Percentiles rank a stretch among this genome's conserved stretches.
Evolutionary conservation across 2,113 vertebrate genomes (phyloP).

Genomic region (Columba livia): DNA sequence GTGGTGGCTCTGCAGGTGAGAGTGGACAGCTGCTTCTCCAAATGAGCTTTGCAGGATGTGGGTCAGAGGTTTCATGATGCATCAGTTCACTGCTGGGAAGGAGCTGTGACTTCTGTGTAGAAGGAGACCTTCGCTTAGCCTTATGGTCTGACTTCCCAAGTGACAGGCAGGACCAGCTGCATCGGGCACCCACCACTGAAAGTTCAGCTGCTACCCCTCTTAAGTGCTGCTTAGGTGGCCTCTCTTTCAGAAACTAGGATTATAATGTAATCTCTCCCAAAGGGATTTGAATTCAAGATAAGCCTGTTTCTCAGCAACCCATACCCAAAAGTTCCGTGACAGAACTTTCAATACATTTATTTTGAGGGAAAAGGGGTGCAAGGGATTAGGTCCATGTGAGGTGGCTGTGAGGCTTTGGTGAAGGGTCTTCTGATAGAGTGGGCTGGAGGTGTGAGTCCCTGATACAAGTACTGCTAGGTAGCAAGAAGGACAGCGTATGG

Average conservation of each 20-base stretch:
- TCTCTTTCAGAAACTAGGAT: background rate
- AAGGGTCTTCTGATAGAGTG: background rate
- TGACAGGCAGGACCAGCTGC: accelerated
- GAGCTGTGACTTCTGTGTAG: background rate
- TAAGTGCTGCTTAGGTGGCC: background rate
- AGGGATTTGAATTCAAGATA: accelerated
- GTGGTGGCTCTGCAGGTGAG: background rate
- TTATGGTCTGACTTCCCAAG: background rate
- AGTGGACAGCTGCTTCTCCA: background rate
- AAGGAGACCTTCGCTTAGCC: background rate
- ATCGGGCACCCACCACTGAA: accelerated
- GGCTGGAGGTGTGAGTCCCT: accelerated
- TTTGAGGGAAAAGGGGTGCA: background rate
- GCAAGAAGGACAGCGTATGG: background rate
- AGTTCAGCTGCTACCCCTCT: background rate
- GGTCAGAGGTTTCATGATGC: accelerated
- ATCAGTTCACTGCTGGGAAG: background rate
- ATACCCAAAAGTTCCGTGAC: background rate
- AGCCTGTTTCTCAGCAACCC: background rate
- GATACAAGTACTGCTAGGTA: accelerated
- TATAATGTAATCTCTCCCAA: background rate
- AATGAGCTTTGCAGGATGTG: too few species aligned
- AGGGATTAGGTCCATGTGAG: background rate
- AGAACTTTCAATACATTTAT: background rate
- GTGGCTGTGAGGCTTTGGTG: background rate